A percentile compares a stretch with the other conserved stretches of the same genome.
Evolutionary conservation across 2,888 invertebrate species (phyloP).

Genomic region (Oxytorus armatus): DNA sequence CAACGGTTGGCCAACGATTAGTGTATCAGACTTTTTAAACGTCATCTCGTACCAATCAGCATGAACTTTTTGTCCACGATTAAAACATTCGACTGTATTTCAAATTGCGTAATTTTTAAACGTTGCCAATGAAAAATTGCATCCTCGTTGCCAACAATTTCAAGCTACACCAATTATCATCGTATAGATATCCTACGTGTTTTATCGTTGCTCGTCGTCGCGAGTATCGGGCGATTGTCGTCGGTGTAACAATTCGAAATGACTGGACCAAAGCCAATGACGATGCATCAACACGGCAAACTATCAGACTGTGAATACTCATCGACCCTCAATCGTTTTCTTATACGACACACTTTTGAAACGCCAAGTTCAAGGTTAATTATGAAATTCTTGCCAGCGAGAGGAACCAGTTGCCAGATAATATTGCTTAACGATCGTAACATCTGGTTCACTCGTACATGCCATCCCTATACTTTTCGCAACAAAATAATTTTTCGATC

Average conservation of each 20-base stretch:
- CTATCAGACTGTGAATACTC: no score
- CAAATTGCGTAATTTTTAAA: background rate
- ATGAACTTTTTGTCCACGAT: background rate
- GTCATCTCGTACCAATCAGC: no score
- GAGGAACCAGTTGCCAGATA: conserved; percentile 42
- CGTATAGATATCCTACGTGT: background rate
- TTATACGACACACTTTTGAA: conserved; percentile 32
- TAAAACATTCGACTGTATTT: no score
- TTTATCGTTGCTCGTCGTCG: background rate
- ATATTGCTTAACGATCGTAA: conserved; percentile 56
- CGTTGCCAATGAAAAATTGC: conserved; percentile 6
- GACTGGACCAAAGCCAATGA: background rate
- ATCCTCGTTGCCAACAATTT: conserved; percentile 9
- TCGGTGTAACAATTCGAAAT: no score
- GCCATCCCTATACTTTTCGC: no score
- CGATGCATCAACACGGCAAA: background rate
- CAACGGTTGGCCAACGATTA: background rate
- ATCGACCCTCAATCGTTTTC: conserved; percentile 11
- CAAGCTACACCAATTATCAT: background rate
- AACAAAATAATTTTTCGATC: no score
- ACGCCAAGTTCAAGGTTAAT: conserved; percentile 72
- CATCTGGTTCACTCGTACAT: no score
- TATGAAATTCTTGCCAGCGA: conserved; percentile 23
- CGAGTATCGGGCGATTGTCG: background rate
- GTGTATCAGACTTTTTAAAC: conserved; percentile 11